Evolutionary conservation across 2,797 vertebrate species (phyloP).

Genomic region (Gymnothorax reevesii): DNA sequence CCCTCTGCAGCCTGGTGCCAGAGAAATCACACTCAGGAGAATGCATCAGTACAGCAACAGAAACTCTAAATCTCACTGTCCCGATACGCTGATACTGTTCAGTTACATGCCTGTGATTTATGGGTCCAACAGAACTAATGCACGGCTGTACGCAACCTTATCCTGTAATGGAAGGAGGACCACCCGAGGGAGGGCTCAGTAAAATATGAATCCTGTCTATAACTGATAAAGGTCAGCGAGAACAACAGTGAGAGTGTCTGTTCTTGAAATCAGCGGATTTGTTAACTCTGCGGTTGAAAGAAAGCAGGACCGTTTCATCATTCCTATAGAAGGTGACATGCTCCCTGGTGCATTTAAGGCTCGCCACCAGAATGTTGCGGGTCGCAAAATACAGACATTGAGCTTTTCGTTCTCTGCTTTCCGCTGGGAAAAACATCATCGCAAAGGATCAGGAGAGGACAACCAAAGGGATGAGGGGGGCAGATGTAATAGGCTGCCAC

Average conservation of each 20-base stretch:
- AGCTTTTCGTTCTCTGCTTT: background rate
- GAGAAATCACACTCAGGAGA: background rate
- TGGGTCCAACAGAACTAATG: background rate
- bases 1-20: background rate
- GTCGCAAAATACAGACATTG: background rate
- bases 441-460: background rate
- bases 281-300: background rate
- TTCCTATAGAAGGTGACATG: background rate
- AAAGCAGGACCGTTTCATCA: background rate
- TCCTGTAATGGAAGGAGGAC: background rate
- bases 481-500: background rate
- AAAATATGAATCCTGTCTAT: background rate
- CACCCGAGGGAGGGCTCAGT: background rate
- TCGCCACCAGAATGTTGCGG: background rate
- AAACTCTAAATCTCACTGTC: background rate
- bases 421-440: background rate
- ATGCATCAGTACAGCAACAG: background rate
- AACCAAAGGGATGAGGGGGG: background rate
- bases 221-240: conserved; percentile 7
- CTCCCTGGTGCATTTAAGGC: background rate
- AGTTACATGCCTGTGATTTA: conserved; percentile 1
- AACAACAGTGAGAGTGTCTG: background rate
- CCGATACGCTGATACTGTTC: background rate
- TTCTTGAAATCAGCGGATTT: background rate
- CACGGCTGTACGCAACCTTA: background rate